Evolutionary conservation across 1,140 invertebrate species (phyloP), one percentile per base, ranked within the genome.

Genomic region (Macrocentrus cingulum): DNA sequence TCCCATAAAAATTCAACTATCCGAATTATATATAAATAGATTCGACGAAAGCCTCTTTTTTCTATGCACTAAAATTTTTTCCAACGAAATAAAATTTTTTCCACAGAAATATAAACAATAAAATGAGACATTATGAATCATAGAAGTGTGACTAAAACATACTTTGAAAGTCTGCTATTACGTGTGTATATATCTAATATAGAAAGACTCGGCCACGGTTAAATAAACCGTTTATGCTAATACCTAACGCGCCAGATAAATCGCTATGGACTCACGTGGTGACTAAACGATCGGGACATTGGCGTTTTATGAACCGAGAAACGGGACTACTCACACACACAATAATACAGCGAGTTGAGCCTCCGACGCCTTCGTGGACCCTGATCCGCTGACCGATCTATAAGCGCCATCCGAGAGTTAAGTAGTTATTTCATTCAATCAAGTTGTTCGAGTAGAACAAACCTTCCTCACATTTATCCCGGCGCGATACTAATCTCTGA

Each of bases 211-310:
- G 29, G n/a, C 29, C 34, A 25, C 29, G 46, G 51, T 36, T 67
- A 65, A 54, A 66, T 67, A 66, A 66, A 69, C 66, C 66, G 62
- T 61, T 68, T 61, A 67, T 66, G 67, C 67, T 66, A 67, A 71
- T 69, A 49, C 23, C 34, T 16, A 37, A 34, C 20, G 44, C 22
- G 16, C 22, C 11, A 13, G 39, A 45, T 32, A 52, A 50, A 50
- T 37, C 23, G 39, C 42, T 13, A n/a, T 54, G 49, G 41, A 29
- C 16, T 19, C 16, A 13, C 29, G 20, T 11, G 19, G 29, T 45
- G 49, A 55, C 52, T 48, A 54, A 62, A 56, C 56, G 54, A 9
- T 36, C 18, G 15, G 32, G 20, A 32, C 37, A 41, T 23, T 36
- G 11, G 11, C 18, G 36, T 52, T 46, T 51, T 51, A 51, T 51